Base-by-base conservation (phyloP, 2,888 invertebrate genomes). In the Idaea dimidiata region DNA sequence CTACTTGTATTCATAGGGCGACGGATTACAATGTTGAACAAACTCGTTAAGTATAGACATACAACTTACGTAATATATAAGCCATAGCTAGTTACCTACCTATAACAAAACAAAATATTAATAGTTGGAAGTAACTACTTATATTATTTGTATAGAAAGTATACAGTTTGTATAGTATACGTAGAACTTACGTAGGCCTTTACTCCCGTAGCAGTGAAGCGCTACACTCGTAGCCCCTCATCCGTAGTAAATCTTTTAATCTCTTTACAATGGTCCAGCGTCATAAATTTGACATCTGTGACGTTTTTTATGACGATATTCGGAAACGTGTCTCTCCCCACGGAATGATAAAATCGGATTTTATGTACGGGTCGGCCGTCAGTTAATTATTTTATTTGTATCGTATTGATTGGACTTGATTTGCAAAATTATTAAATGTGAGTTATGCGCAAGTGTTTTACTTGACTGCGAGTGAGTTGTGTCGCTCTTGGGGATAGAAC, bases 201-300 rank as follows among this genome's bases (percentile, higher is more conserved):
- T 66, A 79, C 76, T 76, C 56, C 62, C 78, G 78, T 76, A 76
- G 77, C 80, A 65, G 69, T 75, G 76, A 75, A 75, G 77, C 62
- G 66, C 65, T 65, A 65, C 62, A 62, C 57, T 60, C 78, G 78
- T 74, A 63, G 71, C 78, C 74, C 77, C 81, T 79, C 79, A 76
- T 79, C 80, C 83, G 82, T 86, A 86, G 82, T 91, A 91, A 91
- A 92, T 90, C 89, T 89, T 91, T 91, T 91, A 92, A 92, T 92
- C 91, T 89, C 88, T 91, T 89, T 89, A 88, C 91, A 91, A 89
- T 90, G 89, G 89, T 87, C 87, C 87, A 74, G 83, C 81, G 86
- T 89, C 89, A 91, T 92, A 92, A 92, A 92, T 92, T 90, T 89
- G 89, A 91, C 91, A 91, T 91, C 89, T 91, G 91, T 87, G 91